These are phyloP conservation scores for Cyphomyrus plagiostoma DNA, from an alignment of 2,113 vertebrate genomes.

Conservation along the genomic window DNA sequence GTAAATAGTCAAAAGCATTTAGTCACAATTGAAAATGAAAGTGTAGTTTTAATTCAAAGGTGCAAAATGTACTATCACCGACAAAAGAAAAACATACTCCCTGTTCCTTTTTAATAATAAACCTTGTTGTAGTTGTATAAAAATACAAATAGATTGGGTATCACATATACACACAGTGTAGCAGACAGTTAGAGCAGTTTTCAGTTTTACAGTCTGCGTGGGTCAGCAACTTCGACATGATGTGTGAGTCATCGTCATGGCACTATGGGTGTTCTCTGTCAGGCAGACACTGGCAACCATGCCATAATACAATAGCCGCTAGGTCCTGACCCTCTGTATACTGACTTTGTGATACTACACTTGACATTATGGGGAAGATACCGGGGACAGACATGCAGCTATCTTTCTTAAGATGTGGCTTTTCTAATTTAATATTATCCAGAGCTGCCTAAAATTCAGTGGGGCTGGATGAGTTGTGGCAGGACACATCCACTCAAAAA, in stretches of 20 bases:
- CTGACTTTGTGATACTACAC: background rate
- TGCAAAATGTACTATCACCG: background rate
- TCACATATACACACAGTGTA: background rate
- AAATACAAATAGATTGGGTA: background rate
- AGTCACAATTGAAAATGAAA: background rate
- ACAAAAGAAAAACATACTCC: background rate
- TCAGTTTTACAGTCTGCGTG: background rate
- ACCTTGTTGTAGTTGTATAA: background rate
- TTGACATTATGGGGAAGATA: background rate
- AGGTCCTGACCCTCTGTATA: background rate
- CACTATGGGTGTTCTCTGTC: constrained; percentile 9
- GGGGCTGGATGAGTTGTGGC: constrained; percentile 21
- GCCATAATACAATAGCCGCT: background rate
- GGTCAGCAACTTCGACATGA: background rate
- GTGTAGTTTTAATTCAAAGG: background rate
- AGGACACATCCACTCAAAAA: constrained; percentile 31
- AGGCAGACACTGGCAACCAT: background rate
- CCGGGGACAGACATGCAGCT: background rate
- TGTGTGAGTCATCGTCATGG: constrained; percentile 7
- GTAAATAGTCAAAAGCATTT: background rate
- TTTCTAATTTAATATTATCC: constrained; percentile 22
- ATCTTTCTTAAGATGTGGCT: constrained; percentile 4
- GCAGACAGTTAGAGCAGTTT: background rate
- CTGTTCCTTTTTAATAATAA: background rate
- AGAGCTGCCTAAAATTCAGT: constrained; percentile 20